Conservation (phyloP, 2,888 invertebrate genomes). For the Hydroisotoma schaefferi region DNA sequence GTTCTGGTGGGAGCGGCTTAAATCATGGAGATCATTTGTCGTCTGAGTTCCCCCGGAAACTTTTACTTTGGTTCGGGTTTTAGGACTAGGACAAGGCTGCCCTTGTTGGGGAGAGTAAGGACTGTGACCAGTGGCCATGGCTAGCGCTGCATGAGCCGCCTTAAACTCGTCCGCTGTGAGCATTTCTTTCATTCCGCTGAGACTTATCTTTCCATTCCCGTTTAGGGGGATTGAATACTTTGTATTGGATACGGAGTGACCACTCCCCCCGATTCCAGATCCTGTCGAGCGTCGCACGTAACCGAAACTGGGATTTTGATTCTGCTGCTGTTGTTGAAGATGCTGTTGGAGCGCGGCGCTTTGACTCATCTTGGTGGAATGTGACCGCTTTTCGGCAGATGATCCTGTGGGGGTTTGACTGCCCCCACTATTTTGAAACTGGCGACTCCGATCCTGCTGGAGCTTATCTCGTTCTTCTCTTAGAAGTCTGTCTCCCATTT, state of each 20-base stretch:
- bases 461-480: conserved; percentile 24
- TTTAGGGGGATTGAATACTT: conserved; percentile 41
- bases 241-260: conserved; percentile 20
- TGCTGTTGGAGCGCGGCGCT: too few relatives aligned
- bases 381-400: conserved; percentile 7
- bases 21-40: conserved; percentile 56
- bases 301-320: conserved; percentile 17
- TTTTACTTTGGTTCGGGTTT: conserved; percentile 60
- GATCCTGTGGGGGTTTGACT: conserved; percentile 3
- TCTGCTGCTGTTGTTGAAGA: conserved; percentile 9
- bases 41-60: conserved; percentile 88
- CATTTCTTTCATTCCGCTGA: conserved; percentile 36
- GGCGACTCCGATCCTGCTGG: conserved; percentile 16
- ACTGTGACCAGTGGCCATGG: conserved; percentile 32
- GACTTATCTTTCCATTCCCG: conserved; percentile 32
- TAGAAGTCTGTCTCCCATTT: conserved; percentile 35
- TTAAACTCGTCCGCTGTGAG: conserved; percentile 45
- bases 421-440: conserved; percentile 5
- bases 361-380: conserved; percentile 13
- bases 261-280: conserved; percentile 23
- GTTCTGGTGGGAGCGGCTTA: conserved; percentile 23
- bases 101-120: conserved; percentile 28
- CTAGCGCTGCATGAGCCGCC: conserved; percentile 39
- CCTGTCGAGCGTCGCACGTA: conserved; percentile 13
- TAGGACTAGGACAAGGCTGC: conserved; percentile 36